phyloP scores from a whole-genome alignment of 2,888 invertebrate genomes.

The Drosophila buzzatii region DNA sequence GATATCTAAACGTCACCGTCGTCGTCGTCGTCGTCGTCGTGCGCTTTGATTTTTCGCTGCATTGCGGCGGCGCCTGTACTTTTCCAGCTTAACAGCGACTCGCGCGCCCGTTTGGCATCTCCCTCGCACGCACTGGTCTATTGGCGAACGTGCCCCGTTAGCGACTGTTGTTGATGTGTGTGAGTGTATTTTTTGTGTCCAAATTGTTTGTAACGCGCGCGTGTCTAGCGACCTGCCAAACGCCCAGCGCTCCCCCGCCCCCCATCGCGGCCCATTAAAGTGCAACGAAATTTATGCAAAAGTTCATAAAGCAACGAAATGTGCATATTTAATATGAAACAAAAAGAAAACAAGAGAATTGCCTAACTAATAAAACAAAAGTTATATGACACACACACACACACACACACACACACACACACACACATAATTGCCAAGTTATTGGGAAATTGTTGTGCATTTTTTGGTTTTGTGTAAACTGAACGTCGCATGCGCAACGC shows the following conservation, averaged over 20 bases:
- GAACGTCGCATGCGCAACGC: constrained; percentile 57
- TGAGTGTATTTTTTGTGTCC: constrained; percentile 22
- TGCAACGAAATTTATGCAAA: constrained; percentile 32
- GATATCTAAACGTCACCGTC: constrained; percentile 35
- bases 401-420: constrained; percentile 3
- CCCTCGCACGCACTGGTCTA: constrained; percentile 21
- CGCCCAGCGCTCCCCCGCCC: background rate
- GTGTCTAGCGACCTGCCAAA: constrained; percentile 41
- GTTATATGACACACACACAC: constrained; percentile 21
- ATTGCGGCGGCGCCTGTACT: constrained; percentile 67
- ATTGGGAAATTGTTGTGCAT: constrained; percentile 27
- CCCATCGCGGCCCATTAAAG: background rate
- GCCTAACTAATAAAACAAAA: constrained; percentile 35
- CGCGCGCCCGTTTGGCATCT: constrained; percentile 5
- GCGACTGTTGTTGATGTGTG: constrained; percentile 29
- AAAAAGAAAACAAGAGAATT: constrained; percentile 11
- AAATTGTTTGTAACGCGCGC: constrained; percentile 66
- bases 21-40: constrained; percentile 36
- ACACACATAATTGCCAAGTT: constrained; percentile 20
- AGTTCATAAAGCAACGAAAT: constrained; percentile 22
- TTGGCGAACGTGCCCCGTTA: constrained; percentile 48
- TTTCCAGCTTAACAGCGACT: constrained; percentile 32
- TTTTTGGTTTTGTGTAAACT: constrained; percentile 34
- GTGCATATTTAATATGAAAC: constrained; percentile 18
- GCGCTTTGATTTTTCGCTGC: constrained; percentile 59